Evolutionary conservation across 2,888 invertebrate genomes (phyloP), one percentile per base, ranked within the genome.

Genomic region (Ophion ellenae): DNA sequence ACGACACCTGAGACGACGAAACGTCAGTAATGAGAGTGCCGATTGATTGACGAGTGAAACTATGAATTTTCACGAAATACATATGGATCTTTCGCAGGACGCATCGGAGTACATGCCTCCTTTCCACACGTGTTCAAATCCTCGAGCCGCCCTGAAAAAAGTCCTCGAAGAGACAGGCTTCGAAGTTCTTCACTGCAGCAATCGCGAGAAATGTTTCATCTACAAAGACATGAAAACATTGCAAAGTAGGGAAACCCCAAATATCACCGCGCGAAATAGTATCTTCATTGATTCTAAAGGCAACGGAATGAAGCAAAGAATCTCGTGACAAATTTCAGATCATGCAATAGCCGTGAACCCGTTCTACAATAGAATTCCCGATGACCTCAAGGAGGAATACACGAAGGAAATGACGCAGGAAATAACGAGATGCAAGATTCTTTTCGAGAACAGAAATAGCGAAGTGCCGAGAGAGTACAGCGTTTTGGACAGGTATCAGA

Each of bases 321-420:
- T 53, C 14, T 2, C 11, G 11, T 53, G 14, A 53, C 11, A 53
- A 53, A 11, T 95, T 95, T 66, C 93, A 96, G 97, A 96, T 90
- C 96, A 97, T 66, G 95, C 96, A 0, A 94, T 95, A 85, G 97
- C 97, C 0, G 95, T 97, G 4, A 97, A 96, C 91, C 97, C 97
- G 0, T 97, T 97, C 90, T 91, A 96, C 81, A 94, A 95, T 7
- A 94, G 95, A 69, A 96, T 97, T 73, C 96, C 97, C 0, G 91
- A 94, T 1, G 92, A 95, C 0, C 91, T 96, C 28, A 95, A 95
- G 63, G 95, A 96, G 3, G 95, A 96, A 9, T 97, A 96, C 91
- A 93, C 96, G n/a, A 94, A 95, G 28, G 97, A 97, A 89, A 95
- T 96, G 81, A 90, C 96, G 7, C 93, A 94, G 1, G 95, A 95